Percentiles rank a stretch among this genome's conserved stretches.
phyloP scores from a whole-genome alignment of 2,888 invertebrate genomes.

The Drosophila pegasa region DNA sequence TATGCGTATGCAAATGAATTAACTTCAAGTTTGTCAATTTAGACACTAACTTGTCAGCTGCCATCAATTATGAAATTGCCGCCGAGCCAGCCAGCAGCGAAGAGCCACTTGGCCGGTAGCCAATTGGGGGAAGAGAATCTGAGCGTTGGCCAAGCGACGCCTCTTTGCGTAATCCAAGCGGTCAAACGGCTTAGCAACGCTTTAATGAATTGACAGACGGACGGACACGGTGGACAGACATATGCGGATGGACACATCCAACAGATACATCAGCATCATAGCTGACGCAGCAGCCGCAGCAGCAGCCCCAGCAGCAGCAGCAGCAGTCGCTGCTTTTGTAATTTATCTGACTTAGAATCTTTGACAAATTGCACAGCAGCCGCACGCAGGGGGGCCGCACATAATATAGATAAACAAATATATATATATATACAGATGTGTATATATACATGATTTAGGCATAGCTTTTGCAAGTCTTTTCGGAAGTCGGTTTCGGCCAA shows the following conservation, averaged over 20 bases:
- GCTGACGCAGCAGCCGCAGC: slow-evolving; percentile 13
- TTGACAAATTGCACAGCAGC: slow-evolving; percentile 69
- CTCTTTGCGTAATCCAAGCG: slow-evolving; percentile 68
- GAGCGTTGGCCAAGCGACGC: slow-evolving; percentile 20
- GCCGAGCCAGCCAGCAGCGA: slow-evolving; percentile 27
- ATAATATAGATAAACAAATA: slow-evolving; percentile 24
- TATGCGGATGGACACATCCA: slow-evolving; percentile 26
- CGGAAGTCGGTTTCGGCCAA: slow-evolving; percentile 58
- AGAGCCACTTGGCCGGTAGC: slow-evolving; percentile 23
- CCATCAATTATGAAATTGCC: slow-evolving; percentile 77
- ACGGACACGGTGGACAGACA: background rate
- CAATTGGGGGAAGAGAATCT: slow-evolving; percentile 23
- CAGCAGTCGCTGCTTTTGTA: slow-evolving; percentile 47
- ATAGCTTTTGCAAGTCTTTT: slow-evolving; percentile 56
- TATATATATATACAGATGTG: slow-evolving; percentile 1
- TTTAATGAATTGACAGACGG: slow-evolving; percentile 52
- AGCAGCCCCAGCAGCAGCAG: background rate
- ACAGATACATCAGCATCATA: slow-evolving; percentile 48
- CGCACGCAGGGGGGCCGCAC: slow-evolving; percentile 26
- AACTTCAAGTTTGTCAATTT: slow-evolving; percentile 60
- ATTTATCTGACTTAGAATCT: slow-evolving; percentile 70
- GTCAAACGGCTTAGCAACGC: slow-evolving; percentile 46
- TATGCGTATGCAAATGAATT: slow-evolving; percentile 48
- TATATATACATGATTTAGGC: slow-evolving; percentile 35
- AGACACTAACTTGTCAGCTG: slow-evolving; percentile 69